Evolutionary conservation across 2,113 vertebrate genomes (phyloP).

Genomic region (Chinchilla lanigera): DNA sequence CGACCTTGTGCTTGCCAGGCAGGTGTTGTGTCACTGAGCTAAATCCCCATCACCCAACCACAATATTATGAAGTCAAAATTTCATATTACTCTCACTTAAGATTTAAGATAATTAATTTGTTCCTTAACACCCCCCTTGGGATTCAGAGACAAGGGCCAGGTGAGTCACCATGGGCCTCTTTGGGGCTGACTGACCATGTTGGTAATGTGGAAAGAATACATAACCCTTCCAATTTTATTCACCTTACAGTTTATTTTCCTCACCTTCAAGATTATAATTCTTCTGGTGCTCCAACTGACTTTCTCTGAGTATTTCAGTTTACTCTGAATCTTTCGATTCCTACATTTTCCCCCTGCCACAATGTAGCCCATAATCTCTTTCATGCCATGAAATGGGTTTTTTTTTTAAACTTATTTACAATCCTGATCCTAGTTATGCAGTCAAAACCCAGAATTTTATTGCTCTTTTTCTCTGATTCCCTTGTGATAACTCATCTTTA

Average conservation of each 20-base stretch:
- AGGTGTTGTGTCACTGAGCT: no score
- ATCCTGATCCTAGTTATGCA: not conserved
- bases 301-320: not conserved
- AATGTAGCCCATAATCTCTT: fast-evolving
- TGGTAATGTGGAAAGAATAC: not conserved
- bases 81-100: not conserved
- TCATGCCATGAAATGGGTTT: not conserved
- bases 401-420: not conserved
- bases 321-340: not conserved
- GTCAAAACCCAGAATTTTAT: not conserved
- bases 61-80: not conserved
- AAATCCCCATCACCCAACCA: no score
- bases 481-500: no score
- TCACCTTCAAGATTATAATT: not conserved
- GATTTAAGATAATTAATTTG: not conserved
- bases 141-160: fast-evolving
- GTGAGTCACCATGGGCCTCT: not conserved
- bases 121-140: not conserved
- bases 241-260: fast-evolving
- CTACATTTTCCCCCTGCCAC: not conserved
- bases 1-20: no score
- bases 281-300: not conserved
- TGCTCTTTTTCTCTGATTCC: not conserved
- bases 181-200: not conserved
- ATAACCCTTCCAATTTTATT: not conserved